These are phyloP conservation scores for Drosophila persimilis DNA, from an alignment of 1,140 invertebrate genomes.

Conservation along the genomic window DNA sequence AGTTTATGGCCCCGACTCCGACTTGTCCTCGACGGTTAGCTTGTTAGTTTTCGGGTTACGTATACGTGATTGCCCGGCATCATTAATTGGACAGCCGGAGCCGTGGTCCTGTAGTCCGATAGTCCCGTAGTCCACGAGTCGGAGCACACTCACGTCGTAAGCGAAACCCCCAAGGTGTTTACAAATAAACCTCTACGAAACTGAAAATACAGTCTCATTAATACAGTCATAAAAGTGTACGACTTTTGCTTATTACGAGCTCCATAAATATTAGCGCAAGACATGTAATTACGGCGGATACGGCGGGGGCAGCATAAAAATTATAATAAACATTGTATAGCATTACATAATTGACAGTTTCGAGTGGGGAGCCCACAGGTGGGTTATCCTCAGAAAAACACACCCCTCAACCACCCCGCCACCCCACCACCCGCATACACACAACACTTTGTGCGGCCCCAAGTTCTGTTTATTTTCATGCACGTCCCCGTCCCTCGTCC, in stretches of 20 bases:
- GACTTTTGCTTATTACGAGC: conserved; percentile 58
- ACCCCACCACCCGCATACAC: too few species aligned
- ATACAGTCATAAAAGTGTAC: conserved; percentile 63
- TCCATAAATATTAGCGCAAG: conserved; percentile 68
- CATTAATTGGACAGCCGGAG: conserved; percentile 50
- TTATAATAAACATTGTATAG: conserved; percentile 70
- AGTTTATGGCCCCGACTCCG: conserved; percentile 23
- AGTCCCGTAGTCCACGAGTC: too few species aligned
- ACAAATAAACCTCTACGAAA: conserved; percentile 4
- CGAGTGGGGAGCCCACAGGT: conserved; percentile 46
- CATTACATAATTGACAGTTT: conserved; percentile 71
- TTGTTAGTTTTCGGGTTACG: conserved; percentile 38
- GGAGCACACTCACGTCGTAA: conserved; percentile 16
- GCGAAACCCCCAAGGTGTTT: conserved; percentile 11
- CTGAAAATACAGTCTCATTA: conserved; percentile 42
- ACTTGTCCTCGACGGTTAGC: conserved; percentile 7
- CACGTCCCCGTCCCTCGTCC: conserved; percentile 14
- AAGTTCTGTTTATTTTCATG: conserved; percentile 67
- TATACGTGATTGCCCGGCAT: conserved; percentile 49
- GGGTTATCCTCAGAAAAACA: conserved; percentile 1
- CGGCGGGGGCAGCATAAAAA: conserved; percentile 52
- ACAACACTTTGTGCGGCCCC: conserved; percentile 27
- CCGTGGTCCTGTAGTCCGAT: too few species aligned
- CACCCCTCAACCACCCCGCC: too few species aligned
- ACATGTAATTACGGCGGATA: conserved; percentile 54